A percentile compares a stretch with the other conserved stretches of the same genome.
Evolutionary conservation across 2,888 invertebrate genomes (phyloP).

Genomic region (Meganola albula): DNA sequence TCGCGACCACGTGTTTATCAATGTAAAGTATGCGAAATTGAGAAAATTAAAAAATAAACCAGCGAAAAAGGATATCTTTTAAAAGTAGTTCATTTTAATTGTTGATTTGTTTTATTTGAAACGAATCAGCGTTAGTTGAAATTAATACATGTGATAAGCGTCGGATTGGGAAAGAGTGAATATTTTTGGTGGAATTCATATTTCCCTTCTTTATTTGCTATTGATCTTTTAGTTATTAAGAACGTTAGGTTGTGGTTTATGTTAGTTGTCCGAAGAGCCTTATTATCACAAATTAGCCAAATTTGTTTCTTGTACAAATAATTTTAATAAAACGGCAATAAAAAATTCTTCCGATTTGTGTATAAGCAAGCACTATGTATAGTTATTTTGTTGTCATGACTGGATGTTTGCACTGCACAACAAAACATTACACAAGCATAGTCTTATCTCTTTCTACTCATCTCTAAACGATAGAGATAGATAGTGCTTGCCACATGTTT

Average conservation of each 20-base stretch:
- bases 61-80: too few species aligned
- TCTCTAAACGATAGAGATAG: too few species aligned
- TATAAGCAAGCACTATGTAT: slow-evolving; percentile 53
- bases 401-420: too few species aligned
- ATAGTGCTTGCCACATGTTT: too few species aligned
- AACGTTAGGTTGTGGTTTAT: slow-evolving; percentile 70
- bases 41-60: too few species aligned
- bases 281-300: slow-evolving; percentile 68
- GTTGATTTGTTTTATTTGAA: slow-evolving; percentile 54
- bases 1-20: too few species aligned
- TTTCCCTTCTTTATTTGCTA: slow-evolving; percentile 56
- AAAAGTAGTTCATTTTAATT: too few species aligned
- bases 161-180: slow-evolving; percentile 43
- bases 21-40: too few species aligned
- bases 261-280: slow-evolving; percentile 32
- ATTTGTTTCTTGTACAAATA: slow-evolving; percentile 65
- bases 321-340: slow-evolving; percentile 62
- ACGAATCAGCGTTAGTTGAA: slow-evolving; percentile 45
- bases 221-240: slow-evolving; percentile 45
- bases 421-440: too few species aligned
- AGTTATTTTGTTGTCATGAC: slow-evolving; percentile 50
- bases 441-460: too few species aligned
- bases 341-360: slow-evolving; percentile 68
- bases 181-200: slow-evolving; percentile 57
- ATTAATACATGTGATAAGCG: slow-evolving; percentile 63